Conservation (phyloP, 2,113 vertebrate genomes). For the Sebastes schlegelii region DNA sequence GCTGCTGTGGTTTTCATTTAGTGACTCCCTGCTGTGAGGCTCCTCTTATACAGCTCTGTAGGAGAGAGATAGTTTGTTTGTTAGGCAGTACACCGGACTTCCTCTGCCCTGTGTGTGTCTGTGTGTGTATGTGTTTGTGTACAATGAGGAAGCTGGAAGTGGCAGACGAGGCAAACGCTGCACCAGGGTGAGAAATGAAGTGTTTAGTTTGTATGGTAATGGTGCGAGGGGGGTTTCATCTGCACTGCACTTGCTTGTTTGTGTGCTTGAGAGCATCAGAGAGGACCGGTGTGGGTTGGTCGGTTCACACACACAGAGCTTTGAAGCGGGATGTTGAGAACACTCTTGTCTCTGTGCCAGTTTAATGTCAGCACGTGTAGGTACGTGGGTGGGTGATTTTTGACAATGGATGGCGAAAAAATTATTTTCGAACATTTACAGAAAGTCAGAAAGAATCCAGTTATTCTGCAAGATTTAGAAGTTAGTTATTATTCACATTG, state of each 20-base stretch:
- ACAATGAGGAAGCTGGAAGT: slow-evolving; percentile 38
- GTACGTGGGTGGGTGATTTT: neutral
- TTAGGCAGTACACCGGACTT: slow-evolving; percentile 45
- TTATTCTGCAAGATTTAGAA: neutral
- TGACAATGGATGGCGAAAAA: neutral
- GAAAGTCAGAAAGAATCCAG: neutral
- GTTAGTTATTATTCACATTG: neutral
- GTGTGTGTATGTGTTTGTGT: slow-evolving; percentile 22
- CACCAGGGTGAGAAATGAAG: slow-evolving; percentile 70
- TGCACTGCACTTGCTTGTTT: slow-evolving; percentile 8
- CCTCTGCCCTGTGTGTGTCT: slow-evolving; percentile 34
- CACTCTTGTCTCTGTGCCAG: slow-evolving; percentile 1
- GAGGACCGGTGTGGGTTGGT: neutral
- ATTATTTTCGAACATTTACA: neutral
- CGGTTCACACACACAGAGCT: neutral
- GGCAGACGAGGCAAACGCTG: slow-evolving; percentile 64
- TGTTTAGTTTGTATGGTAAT: slow-evolving; percentile 59
- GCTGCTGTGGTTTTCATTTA: slow-evolving; percentile 26
- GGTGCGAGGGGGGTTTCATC: slow-evolving; percentile 25
- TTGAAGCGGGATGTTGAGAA: slow-evolving; percentile 28
- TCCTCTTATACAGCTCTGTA: slow-evolving; percentile 43
- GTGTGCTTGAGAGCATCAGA: slow-evolving; percentile 17
- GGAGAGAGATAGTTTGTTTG: slow-evolving; percentile 66
- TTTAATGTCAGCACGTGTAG: slow-evolving; percentile 15
- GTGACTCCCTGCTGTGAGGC: slow-evolving; percentile 42